Percentiles rank a stretch among this genome's conserved stretches.
These are phyloP conservation scores for Cryptotermes secundus DNA, from an alignment of 1,140 invertebrate species.

Conservation along the genomic window DNA sequence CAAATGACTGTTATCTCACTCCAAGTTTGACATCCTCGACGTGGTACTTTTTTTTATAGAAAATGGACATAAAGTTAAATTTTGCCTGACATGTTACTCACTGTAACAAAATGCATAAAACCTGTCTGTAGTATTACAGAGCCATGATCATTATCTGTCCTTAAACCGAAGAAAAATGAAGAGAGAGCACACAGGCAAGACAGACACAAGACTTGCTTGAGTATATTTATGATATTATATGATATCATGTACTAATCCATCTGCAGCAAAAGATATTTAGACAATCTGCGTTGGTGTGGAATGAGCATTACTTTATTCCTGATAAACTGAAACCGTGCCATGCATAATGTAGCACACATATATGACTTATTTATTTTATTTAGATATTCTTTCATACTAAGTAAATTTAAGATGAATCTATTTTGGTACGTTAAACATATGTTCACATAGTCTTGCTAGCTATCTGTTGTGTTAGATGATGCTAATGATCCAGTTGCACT, in stretches of 20 bases:
- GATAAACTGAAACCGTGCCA: neutral
- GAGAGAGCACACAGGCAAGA: neutral
- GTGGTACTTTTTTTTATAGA: neutral
- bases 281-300: neutral
- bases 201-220: neutral
- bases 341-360: neutral
- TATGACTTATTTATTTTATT: neutral
- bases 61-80: neutral
- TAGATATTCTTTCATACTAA: neutral
- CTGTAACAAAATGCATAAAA: neutral
- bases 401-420: neutral
- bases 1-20: neutral
- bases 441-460: neutral
- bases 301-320: neutral
- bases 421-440: neutral
- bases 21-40: no score
- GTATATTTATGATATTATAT: neutral
- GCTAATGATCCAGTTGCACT: neutral
- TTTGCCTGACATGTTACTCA: neutral
- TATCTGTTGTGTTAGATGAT: neutral
- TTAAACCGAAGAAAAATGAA: neutral
- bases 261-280: neutral
- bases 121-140: neutral
- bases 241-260: neutral
- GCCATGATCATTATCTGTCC: neutral